Percentiles rank a stretch among this genome's conserved stretches.
These are phyloP conservation scores for Zootermopsis nevadensis DNA, from an alignment of 2,888 invertebrate species.

Conservation along the genomic window DNA sequence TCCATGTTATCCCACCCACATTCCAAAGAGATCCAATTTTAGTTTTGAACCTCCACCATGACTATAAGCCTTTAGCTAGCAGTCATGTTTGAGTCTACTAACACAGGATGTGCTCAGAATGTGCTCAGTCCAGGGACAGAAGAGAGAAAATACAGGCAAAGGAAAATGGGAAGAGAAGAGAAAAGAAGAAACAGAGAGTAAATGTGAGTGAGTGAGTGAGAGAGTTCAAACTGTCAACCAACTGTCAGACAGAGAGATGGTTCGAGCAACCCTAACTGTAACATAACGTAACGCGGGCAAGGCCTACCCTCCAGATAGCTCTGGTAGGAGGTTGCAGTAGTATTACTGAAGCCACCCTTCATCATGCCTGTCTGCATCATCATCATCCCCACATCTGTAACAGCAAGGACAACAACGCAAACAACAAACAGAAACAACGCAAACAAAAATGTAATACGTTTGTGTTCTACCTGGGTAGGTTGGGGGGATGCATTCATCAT, in stretches of 20 bases:
- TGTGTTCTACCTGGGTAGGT: slow-evolving; percentile 19
- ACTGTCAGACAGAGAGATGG: slow-evolving; percentile 36
- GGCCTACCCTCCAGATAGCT: slow-evolving; percentile 84
- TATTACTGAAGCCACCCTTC: slow-evolving; percentile 74
- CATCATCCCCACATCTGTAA: slow-evolving; percentile 95
- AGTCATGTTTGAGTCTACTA: background rate
- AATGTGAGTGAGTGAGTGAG: slow-evolving; percentile 44
- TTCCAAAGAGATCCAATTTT: background rate
- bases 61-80: background rate
- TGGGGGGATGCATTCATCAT: slow-evolving; percentile 21
- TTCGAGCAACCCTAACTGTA: slow-evolving; percentile 50
- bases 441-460: slow-evolving; percentile 10
- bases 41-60: background rate
- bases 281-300: slow-evolving; percentile 52
- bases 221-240: slow-evolving; percentile 33
- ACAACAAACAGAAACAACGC: slow-evolving; percentile 37
- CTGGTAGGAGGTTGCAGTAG: slow-evolving; percentile 58
- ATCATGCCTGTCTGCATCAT: slow-evolving; percentile 97
- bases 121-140: slow-evolving; percentile 25
- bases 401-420: slow-evolving; percentile 63
- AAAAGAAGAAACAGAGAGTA: slow-evolving; percentile 39
- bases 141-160: slow-evolving; percentile 48
- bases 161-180: slow-evolving; percentile 51
- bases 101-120: background rate
- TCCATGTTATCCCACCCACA: background rate